phyloP scores from a whole-genome alignment of 2,797 vertebrate species.

The Gymnocypris eckloni region DNA sequence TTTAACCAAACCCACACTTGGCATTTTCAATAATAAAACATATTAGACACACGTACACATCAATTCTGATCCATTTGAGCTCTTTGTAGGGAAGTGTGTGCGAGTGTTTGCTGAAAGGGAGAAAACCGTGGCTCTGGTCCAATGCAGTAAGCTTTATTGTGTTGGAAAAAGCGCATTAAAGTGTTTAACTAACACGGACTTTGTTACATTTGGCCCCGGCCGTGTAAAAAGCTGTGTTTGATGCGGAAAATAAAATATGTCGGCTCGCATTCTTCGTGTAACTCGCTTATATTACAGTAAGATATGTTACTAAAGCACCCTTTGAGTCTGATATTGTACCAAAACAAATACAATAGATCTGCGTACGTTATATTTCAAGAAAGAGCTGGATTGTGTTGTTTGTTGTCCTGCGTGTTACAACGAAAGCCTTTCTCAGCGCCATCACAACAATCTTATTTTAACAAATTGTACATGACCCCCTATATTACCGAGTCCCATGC shows the following conservation, averaged over 20 bases:
- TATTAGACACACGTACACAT: constrained; percentile 41
- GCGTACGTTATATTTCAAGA: not conserved
- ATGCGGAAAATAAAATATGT: not conserved
- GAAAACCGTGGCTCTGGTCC: constrained; percentile 2
- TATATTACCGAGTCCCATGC: not conserved
- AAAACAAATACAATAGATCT: not conserved
- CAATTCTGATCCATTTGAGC: constrained; percentile 70
- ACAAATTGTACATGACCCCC: constrained; percentile 9
- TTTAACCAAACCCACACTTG: constrained; percentile 63
- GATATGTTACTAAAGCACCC: constrained; percentile 70
- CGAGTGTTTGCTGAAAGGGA: constrained; percentile 9
- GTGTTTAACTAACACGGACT: not conserved
- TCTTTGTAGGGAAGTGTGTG: constrained; percentile 54
- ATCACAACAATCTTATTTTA: not conserved
- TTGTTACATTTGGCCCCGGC: constrained; percentile 5
- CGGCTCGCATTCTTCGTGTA: constrained; percentile 1
- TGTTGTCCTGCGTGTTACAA: constrained; percentile 17
- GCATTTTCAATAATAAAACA: constrained; percentile 63
- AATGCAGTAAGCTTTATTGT: not conserved
- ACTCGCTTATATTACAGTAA: constrained; percentile 7
- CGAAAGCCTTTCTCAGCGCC: not conserved
- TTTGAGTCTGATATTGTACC: constrained; percentile 49
- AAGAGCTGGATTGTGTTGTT: not conserved
- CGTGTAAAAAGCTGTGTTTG: constrained; percentile 3
- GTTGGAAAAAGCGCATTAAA: not conserved